Percentiles rank a stretch among this genome's conserved stretches.
Evolutionary conservation across 2,797 vertebrate genomes (phyloP).

Genomic region (Tangara arthus): DNA sequence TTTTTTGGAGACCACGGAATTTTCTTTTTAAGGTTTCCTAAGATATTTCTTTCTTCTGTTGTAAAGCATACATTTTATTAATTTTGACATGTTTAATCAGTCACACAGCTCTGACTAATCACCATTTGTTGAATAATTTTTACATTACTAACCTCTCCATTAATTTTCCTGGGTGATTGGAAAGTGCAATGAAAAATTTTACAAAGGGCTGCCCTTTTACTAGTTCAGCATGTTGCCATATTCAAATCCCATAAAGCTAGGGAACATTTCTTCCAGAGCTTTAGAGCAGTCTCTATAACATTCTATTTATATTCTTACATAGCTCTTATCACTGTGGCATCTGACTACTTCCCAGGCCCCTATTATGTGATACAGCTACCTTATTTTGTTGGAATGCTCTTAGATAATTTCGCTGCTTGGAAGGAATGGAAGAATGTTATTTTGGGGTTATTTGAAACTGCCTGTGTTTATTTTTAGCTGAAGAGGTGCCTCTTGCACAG

Average conservation of each 20-base stretch:
- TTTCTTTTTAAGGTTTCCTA: background rate
- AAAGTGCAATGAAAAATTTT: background rate
- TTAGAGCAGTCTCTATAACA: background rate
- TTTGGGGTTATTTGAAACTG: background rate
- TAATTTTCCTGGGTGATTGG: background rate
- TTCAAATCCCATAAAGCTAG: background rate
- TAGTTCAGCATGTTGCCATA: background rate
- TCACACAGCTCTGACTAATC: background rate
- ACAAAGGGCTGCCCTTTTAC: background rate
- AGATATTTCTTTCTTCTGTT: background rate
- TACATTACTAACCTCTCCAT: background rate
- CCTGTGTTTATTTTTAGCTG: slow-evolving; percentile 40
- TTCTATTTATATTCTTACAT: background rate
- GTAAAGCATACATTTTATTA: background rate
- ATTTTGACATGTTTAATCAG: background rate
- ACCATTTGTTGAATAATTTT: background rate
- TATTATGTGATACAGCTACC: background rate
- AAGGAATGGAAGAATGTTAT: background rate
- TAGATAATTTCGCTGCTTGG: background rate
- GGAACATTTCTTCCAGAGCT: background rate
- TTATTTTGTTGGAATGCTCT: background rate
- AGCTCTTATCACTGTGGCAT: background rate
- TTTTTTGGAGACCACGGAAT: background rate
- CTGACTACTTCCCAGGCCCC: background rate
- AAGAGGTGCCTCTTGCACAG: background rate